Evolutionary conservation across 30 jellyfish, hydroid and myxozoan genomes (phyloP), one percentile per base, ranked within the genome.

Genomic region (Rhopilema esculentum): DNA sequence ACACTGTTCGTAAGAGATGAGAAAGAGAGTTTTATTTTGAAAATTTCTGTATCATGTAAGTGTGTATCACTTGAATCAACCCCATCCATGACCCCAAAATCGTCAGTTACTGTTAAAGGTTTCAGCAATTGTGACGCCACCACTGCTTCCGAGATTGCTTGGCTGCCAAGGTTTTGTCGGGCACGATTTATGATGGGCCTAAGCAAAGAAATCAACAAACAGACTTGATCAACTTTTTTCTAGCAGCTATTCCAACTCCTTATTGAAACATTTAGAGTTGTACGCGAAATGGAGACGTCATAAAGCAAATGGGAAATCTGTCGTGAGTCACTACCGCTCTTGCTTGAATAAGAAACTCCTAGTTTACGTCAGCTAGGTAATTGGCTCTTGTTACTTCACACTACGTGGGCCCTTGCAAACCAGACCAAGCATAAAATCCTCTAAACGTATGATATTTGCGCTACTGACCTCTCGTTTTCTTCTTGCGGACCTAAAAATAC

Each of bases 1-100:
- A 93, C 98, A 63, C 90, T 74, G 62, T 93, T 93, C 24, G 98
- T 88, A 52, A 93, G 83, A 18, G 97, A 88, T 9, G 98, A 93
- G 33, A 88, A 80, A 6, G 98, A 96, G 16, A 93, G 91, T 81
- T 88, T 93, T 16, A 93, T 88, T 74, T 93, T 93, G 89, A 93
- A 93, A 0, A 93, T 76, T 83, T 93, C 98, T 19, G 90, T 49
- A 69, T 93, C 98, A 19, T 79, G 88, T 8, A 92, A 76, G 33
- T 53, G 81, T 16, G 40, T 66, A 33, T 30, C 93, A 0, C 87
- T 8, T 9, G 69, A 27, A 64, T 66, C 83, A 18, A 61, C 50
- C 4, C 25, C 61, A 24, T 71, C 87, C 87, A 84, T 84, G 63
- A 28, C 49, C n/a, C 4, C 0, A 8, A 62, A 23, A 0, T 29